Evolutionary conservation across 1,140 invertebrate species (phyloP).

Genomic region (Zaprionus capensis): DNA sequence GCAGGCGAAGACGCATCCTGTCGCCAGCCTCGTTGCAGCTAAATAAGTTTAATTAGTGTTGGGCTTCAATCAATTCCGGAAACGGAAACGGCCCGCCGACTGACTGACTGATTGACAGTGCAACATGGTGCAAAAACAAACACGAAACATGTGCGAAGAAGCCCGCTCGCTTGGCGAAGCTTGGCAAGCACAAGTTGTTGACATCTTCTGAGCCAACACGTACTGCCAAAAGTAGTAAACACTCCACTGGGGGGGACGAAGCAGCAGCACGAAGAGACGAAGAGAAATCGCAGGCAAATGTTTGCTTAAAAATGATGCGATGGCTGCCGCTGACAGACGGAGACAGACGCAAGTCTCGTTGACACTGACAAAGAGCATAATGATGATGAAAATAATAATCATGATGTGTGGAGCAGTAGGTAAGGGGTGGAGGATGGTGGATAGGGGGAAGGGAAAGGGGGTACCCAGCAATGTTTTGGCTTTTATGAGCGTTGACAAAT

Average conservation of each 20-base stretch:
- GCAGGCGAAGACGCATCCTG: neutral
- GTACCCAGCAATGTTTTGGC: conserved; percentile 45
- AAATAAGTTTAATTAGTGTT: conserved; percentile 80
- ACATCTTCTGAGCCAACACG: conserved; percentile 77
- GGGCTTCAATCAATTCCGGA: conserved; percentile 69
- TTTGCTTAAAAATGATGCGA: conserved; percentile 79
- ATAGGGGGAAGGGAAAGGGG: conserved; percentile 5
- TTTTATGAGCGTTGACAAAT: conserved; percentile 74
- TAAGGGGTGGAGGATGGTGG: neutral
- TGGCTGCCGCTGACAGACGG: conserved; percentile 48
- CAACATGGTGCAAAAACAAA: conserved; percentile 38
- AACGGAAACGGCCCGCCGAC: conserved; percentile 43
- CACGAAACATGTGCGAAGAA: conserved; percentile 42
- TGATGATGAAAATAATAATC: conserved; percentile 46
- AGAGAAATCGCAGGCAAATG: conserved; percentile 58
- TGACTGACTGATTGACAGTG: neutral
- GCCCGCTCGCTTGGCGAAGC: conserved; percentile 8
- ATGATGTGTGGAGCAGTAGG: conserved; percentile 35
- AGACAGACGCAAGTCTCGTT: conserved; percentile 72
- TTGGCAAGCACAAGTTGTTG: conserved; percentile 71
- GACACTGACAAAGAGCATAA: conserved; percentile 78
- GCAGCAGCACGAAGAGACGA: neutral
- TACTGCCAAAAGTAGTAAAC: conserved; percentile 69
- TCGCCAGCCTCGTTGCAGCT: conserved; percentile 20
- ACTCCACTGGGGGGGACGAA: conserved; percentile 40